These are phyloP conservation scores for Megaustenia siamemsis DNA, from an alignment of 2,888 invertebrate species.

Conservation along the genomic window DNA sequence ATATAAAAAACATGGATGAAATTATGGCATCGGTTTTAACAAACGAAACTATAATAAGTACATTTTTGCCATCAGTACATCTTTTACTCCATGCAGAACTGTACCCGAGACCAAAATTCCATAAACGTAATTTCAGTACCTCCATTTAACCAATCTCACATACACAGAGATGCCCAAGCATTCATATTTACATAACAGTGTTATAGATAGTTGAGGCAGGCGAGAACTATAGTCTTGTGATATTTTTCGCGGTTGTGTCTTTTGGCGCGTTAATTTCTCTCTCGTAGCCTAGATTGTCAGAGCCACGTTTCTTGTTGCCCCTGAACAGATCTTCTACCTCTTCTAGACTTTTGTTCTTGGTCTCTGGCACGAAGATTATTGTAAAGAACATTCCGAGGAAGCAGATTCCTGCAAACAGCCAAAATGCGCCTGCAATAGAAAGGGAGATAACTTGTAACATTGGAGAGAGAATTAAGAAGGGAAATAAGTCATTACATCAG, in stretches of 20 bases:
- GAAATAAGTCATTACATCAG: no score
- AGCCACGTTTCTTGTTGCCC: constrained; percentile 22
- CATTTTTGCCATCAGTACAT: no score
- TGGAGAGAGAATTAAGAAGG: no score
- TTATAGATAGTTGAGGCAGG: neutral
- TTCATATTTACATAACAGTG: neutral
- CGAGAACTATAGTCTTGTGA: neutral
- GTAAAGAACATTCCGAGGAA: constrained; percentile 80
- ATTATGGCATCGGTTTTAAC: no score
- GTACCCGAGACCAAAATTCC: no score
- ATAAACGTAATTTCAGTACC: no score
- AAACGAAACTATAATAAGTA: no score
- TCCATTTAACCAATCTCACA: neutral
- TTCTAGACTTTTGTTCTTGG: constrained; percentile 81
- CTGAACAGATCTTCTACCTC: constrained; percentile 81
- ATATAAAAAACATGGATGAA: no score
- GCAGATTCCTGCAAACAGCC: constrained; percentile 81
- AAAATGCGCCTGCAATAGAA: constrained; percentile 80
- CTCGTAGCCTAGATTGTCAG: constrained; percentile 16
- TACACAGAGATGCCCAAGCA: neutral
- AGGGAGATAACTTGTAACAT: no score
- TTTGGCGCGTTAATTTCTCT: constrained; percentile 36
- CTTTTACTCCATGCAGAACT: no score
- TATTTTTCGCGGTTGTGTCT: constrained; percentile 15
- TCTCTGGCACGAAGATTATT: constrained; percentile 81